Conservation (phyloP, 2,797 vertebrate genomes). For the Phrynocephalus forsythii region DNA sequence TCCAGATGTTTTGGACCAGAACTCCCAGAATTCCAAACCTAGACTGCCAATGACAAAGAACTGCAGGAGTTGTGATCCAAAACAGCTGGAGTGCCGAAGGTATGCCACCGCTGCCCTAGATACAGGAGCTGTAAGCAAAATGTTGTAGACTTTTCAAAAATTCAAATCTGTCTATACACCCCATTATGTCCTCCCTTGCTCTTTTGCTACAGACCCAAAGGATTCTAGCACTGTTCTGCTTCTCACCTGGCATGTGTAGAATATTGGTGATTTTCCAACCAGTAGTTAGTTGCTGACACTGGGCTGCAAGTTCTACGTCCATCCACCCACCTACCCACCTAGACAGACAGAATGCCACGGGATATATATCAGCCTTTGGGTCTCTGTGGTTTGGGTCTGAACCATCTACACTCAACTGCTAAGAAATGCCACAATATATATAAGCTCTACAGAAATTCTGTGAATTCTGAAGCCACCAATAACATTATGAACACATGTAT, state of each 20-base stretch:
- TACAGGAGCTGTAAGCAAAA: neutral
- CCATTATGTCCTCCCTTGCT: too few relatives aligned
- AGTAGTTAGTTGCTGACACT: too few relatives aligned
- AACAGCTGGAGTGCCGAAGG: too few relatives aligned
- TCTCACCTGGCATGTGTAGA: neutral
- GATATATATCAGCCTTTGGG: too few relatives aligned
- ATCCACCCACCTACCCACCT: neutral
- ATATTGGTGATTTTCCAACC: neutral
- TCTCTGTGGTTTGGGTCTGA: neutral
- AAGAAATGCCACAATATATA: neutral
- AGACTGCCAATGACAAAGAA: too few relatives aligned
- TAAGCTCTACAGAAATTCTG: neutral
- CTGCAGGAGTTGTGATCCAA: too few relatives aligned
- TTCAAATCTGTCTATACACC: neutral
- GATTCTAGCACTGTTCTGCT: neutral
- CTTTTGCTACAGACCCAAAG: neutral
- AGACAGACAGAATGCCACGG: too few relatives aligned
- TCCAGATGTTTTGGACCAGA: too few relatives aligned
- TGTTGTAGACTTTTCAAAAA: neutral
- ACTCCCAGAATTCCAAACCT: too few relatives aligned
- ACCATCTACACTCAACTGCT: neutral
- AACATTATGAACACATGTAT: neutral
- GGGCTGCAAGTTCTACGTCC: neutral
- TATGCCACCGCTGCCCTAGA: too few relatives aligned
- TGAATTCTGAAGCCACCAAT: constrained; percentile 25